Percentiles rank a stretch among this genome's conserved stretches.
Conservation (phyloP, 2,888 invertebrate genomes). For the Trachelus iudaicus region DNA sequence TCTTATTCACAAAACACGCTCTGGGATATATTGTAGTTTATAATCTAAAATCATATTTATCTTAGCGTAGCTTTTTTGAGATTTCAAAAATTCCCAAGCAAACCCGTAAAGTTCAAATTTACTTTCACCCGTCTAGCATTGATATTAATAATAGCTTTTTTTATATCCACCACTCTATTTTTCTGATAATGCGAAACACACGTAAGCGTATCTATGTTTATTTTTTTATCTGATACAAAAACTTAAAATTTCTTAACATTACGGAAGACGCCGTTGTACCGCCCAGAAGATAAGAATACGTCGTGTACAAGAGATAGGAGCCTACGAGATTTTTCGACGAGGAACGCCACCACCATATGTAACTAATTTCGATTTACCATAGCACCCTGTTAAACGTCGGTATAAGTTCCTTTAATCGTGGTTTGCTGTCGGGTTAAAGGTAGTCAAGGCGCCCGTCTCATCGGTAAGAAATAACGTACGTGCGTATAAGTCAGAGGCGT, state of each 20-base stretch:
- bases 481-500: background rate
- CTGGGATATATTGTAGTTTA: background rate
- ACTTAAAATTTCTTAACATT: background rate
- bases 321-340: background rate
- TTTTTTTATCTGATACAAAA: background rate
- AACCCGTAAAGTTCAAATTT: background rate
- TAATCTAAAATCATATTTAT: background rate
- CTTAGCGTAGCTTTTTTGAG: background rate
- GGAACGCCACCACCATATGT: background rate
- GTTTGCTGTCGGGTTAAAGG: background rate
- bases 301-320: background rate
- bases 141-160: background rate
- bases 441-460: slow-evolving; percentile 2
- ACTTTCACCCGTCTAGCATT: background rate
- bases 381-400: slow-evolving; percentile 3
- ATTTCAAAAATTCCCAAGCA: background rate
- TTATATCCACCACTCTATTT: background rate
- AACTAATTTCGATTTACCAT: background rate
- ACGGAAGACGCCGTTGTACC: background rate
- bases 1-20: background rate
- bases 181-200: background rate
- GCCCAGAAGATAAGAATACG: background rate
- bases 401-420: slow-evolving; percentile 2
- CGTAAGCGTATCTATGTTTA: background rate
- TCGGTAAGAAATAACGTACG: slow-evolving; percentile 1